Conservation (phyloP, 2,797 vertebrate species). For the Gymnothorax reevesii region DNA sequence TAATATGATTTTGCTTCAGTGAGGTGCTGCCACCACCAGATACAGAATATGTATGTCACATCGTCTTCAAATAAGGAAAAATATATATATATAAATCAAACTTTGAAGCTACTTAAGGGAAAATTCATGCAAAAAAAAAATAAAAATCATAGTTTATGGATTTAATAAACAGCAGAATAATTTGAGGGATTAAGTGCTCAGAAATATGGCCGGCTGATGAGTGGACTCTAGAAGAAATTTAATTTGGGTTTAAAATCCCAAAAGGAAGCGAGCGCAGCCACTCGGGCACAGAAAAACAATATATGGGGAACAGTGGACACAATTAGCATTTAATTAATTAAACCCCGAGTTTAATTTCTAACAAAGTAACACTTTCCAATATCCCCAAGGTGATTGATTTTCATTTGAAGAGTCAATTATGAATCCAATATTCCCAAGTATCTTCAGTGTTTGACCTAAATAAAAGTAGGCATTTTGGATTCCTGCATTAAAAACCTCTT, state of each 20-base stretch:
- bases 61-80: no score
- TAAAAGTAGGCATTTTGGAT: no score
- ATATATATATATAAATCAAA: no score
- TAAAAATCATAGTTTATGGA: not conserved
- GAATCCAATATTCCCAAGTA: not conserved
- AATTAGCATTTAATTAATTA: not conserved
- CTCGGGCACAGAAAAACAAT: not conserved
- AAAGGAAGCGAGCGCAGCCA: no score
- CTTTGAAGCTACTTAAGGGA: not conserved
- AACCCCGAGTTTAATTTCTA: not conserved
- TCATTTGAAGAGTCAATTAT: not conserved
- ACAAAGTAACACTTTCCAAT: not conserved
- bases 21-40: no score
- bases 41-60: no score
- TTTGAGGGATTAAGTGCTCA: not conserved
- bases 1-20: no score
- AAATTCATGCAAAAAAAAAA: not conserved
- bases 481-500: no score
- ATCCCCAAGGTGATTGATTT: not conserved
- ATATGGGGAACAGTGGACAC: not conserved
- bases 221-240: not conserved
- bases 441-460: no score
- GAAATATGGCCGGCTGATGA: not conserved
- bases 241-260: not conserved
- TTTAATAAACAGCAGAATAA: not conserved